Conservation (phyloP, 37 sponge, comb jelly and placozoan species). For the Bolinopsis microptera region DNA sequence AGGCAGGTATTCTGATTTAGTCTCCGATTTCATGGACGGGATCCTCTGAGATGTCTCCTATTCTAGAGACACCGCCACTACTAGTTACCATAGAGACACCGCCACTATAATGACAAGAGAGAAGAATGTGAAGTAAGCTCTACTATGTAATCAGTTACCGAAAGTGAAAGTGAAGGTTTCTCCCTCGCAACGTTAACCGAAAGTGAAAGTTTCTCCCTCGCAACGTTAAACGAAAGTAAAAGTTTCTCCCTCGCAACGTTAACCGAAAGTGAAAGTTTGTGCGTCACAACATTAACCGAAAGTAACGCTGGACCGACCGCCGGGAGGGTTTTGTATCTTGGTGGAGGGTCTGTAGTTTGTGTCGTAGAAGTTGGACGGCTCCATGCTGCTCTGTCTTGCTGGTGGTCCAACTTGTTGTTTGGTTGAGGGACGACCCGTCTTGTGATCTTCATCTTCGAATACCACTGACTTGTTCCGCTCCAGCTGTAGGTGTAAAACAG, state of each 20-base stretch:
- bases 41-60: too few relatives aligned
- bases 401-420: not conserved
- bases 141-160: too few relatives aligned
- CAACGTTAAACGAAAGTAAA: too few relatives aligned
- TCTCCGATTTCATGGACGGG: too few relatives aligned
- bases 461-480: constrained; percentile 1
- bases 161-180: not conserved
- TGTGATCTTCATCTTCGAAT: not conserved
- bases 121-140: too few relatives aligned
- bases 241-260: not conserved
- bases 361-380: constrained; percentile 51
- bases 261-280: too few relatives aligned
- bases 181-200: too few relatives aligned
- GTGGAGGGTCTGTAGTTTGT: constrained; percentile 1
- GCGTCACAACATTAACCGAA: not conserved
- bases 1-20: too few relatives aligned
- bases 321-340: constrained; percentile 8
- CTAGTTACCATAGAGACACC: too few relatives aligned
- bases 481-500: not conserved
- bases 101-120: too few relatives aligned
- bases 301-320: not conserved
- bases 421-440: not conserved
- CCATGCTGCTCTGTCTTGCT: not conserved
- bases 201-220: not conserved
- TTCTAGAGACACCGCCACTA: too few relatives aligned